phyloP scores from a whole-genome alignment of 1,140 invertebrate species.

The Antheraea mylitta region DNA sequence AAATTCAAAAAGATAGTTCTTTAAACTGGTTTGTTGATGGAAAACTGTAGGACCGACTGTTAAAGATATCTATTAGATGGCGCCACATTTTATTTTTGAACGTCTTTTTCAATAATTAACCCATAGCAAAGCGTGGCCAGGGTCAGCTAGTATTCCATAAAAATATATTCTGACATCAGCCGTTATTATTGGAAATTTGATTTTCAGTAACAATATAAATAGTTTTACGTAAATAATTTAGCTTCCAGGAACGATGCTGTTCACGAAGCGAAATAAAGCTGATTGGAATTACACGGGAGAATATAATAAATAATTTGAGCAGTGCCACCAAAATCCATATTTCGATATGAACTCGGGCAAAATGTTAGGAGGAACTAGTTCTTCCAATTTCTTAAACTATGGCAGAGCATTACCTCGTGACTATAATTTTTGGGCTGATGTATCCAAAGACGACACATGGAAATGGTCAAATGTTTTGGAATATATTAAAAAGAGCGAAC shows the following conservation, averaged over 20 bases:
- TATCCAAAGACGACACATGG: slow-evolving; percentile 83
- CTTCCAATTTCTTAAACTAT: slow-evolving; percentile 87
- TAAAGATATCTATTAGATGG: no score
- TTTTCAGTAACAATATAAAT: no score
- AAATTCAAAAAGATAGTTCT: no score
- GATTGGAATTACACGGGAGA: slow-evolving; percentile 7
- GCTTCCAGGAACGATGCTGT: slow-evolving; percentile 81
- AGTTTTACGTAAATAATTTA: not conserved
- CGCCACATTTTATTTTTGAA: no score
- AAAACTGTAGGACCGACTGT: no score
- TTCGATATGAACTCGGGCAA: slow-evolving; percentile 84
- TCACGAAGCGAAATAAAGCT: slow-evolving; percentile 39
- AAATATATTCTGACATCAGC: no score
- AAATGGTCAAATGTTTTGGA: slow-evolving; percentile 83
- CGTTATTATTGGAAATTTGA: no score
- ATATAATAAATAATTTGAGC: not conserved
- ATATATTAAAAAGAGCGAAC: slow-evolving; percentile 44
- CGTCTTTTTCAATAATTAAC: no score
- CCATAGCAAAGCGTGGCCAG: no score
- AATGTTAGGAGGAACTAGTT: slow-evolving; percentile 85
- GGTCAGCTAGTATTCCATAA: no score
- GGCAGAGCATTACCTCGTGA: slow-evolving; percentile 80
- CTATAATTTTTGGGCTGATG: slow-evolving; percentile 80
- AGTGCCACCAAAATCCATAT: slow-evolving; percentile 55
- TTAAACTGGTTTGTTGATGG: no score